Evolutionary conservation across 2,113 vertebrate species (phyloP).

Genomic region (Calypte anna): DNA sequence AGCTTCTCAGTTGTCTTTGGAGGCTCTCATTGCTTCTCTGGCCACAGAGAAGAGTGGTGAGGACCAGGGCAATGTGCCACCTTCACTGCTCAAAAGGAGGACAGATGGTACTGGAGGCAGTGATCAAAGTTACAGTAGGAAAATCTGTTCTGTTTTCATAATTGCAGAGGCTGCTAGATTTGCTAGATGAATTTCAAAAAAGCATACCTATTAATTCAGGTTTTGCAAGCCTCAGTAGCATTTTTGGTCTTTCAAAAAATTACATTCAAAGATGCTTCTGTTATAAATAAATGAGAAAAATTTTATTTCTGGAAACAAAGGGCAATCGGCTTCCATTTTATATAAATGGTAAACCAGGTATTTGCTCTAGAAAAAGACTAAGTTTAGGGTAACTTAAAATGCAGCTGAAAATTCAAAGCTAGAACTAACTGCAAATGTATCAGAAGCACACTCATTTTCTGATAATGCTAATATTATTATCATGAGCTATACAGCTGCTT

Average conservation of each 20-base stretch:
- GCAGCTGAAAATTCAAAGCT: not conserved
- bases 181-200: not conserved
- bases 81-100: not conserved
- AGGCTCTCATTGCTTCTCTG: not conserved
- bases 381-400: not conserved
- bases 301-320: not conserved
- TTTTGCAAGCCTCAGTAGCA: not conserved
- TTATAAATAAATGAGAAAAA: not conserved
- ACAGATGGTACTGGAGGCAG: conserved; percentile 28
- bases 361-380: not conserved
- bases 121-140: not conserved
- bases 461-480: not conserved
- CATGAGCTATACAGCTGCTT: not conserved
- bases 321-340: not conserved
- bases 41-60: accelerated
- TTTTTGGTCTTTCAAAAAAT: not conserved
- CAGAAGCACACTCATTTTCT: not conserved
- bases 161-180: not conserved
- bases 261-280: not conserved
- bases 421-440: not conserved
- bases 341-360: not conserved
- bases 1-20: not conserved
- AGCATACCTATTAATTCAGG: not conserved
- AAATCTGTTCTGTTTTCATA: conserved; percentile 16
- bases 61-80: not conserved